phyloP scores from a whole-genome alignment of 2,888 invertebrate species.

The Chalcis sispes region DNA sequence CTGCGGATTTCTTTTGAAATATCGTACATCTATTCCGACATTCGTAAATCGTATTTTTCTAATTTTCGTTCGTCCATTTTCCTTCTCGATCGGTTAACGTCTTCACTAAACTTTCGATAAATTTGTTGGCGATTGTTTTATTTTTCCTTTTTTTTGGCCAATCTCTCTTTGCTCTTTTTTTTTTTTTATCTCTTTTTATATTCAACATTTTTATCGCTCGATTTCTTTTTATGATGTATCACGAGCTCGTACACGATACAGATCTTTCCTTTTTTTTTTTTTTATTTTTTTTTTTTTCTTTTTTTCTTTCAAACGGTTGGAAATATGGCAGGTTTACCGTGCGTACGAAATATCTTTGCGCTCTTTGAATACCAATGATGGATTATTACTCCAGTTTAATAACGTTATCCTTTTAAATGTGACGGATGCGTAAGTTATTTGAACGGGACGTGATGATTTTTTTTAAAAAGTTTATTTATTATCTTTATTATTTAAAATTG shows the following conservation, averaged over 20 bases:
- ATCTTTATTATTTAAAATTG: too few species aligned
- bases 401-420: not conserved
- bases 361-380: conserved; percentile 4
- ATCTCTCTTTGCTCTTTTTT: not conserved
- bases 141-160: not conserved
- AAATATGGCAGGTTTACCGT: not conserved
- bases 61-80: conserved; percentile 27
- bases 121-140: not conserved
- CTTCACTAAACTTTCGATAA: too few species aligned
- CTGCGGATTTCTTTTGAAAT: conserved; percentile 39
- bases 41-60: conserved; percentile 46
- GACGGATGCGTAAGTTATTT: too few species aligned
- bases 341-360: not conserved
- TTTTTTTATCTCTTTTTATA: not conserved
- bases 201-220: not conserved
- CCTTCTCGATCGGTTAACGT: not conserved
- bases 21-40: conserved; percentile 16
- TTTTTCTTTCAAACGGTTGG: not conserved
- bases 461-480: too few species aligned
- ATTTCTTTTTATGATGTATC: not conserved
- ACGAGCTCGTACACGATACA: not conserved
- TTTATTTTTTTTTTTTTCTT: not conserved
- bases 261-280: not conserved
- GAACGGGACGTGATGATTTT: too few species aligned
- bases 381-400: not conserved